Evolutionary conservation across 2,888 invertebrate genomes (phyloP).

Genomic region (Epinotia bilunana): DNA sequence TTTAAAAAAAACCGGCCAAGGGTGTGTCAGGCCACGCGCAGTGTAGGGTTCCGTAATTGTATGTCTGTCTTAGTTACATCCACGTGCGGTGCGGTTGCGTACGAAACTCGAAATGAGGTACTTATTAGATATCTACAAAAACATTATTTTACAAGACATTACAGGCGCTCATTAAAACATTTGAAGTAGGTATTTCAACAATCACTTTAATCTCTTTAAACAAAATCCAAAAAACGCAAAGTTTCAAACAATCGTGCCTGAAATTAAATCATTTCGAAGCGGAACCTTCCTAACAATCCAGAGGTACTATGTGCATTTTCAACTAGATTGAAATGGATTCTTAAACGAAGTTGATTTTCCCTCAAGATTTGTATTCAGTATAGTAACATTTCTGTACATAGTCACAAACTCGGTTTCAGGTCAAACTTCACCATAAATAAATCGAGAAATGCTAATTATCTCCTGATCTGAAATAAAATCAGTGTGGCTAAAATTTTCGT

Average conservation of each 20-base stretch:
- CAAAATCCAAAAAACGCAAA: background rate
- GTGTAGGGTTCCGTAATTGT: no score
- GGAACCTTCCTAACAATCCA: background rate
- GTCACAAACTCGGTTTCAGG: background rate
- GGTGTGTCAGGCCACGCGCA: no score
- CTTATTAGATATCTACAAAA: no score
- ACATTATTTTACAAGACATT: no score
- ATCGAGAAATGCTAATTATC: conserved; percentile 21
- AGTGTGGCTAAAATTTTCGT: no score
- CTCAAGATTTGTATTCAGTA: background rate
- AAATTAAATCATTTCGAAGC: conserved; percentile 1
- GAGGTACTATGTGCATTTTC: background rate
- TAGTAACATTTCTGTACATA: background rate
- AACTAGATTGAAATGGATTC: background rate
- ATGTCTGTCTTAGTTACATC: no score
- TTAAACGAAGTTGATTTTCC: background rate
- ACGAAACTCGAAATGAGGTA: no score
- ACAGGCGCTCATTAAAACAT: background rate
- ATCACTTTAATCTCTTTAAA: background rate
- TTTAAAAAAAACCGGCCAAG: background rate
- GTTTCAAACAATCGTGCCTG: background rate
- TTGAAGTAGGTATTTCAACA: background rate
- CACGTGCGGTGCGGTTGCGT: no score
- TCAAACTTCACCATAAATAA: conserved; percentile 9
- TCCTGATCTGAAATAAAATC: background rate